These are phyloP conservation scores for Babyrousa celebensis DNA, from an alignment of 2,797 vertebrate species.

Conservation along the genomic window DNA sequence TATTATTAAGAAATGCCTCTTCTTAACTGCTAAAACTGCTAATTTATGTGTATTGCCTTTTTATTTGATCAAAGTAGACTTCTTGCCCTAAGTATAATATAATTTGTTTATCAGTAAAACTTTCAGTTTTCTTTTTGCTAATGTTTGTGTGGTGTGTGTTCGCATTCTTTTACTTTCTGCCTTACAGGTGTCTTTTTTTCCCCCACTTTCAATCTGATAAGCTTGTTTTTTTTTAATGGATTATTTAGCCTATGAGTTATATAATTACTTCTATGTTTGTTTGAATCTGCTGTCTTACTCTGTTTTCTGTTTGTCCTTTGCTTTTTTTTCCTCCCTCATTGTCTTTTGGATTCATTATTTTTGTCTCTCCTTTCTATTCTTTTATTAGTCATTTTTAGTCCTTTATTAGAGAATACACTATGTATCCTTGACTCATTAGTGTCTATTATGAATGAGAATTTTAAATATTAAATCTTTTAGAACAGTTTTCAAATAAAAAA, in stretches of 20 bases:
- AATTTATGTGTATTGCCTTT: neutral
- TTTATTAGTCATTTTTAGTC: conserved; percentile 1
- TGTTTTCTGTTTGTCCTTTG: neutral
- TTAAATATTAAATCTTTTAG: neutral
- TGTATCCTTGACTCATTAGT: neutral
- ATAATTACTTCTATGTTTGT: neutral
- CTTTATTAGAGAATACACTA: neutral
- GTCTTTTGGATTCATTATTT: neutral
- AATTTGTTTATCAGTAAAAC: neutral
- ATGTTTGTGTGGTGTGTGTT: neutral
- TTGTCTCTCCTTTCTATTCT: neutral
- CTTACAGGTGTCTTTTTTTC: neutral
- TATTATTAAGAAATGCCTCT: neutral
- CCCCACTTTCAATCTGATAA: neutral
- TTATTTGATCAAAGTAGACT: neutral
- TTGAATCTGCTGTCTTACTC: neutral
- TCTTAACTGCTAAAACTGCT: neutral
- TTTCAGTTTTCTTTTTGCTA: neutral
- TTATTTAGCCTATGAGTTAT: neutral
- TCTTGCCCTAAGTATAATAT: neutral
- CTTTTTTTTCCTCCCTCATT: neutral
- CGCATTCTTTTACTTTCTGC: neutral
- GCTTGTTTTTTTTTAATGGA: neutral
- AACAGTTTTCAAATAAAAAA: no score
- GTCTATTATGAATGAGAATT: neutral